Conservation (phyloP, 2,113 vertebrate species). For the Silurus asotus region DNA sequence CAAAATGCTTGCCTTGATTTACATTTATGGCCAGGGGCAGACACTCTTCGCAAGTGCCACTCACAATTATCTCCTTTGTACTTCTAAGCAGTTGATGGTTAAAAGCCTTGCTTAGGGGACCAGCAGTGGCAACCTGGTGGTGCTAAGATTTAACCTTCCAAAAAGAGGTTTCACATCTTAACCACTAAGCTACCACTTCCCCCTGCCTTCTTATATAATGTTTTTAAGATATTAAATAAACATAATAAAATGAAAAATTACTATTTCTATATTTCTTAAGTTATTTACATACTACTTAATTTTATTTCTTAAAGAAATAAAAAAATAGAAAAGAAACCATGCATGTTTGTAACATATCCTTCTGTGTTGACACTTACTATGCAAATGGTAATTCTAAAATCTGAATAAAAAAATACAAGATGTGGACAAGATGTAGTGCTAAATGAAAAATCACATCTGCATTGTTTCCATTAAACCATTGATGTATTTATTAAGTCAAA, state of each 20-base stretch:
- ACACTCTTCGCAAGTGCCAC: no score
- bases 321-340: neutral
- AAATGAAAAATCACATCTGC: neutral
- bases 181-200: no score
- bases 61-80: no score
- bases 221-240: no score
- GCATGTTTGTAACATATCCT: neutral
- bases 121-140: no score
- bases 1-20: neutral
- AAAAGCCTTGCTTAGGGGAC: no score
- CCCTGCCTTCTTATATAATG: no score
- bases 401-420: neutral
- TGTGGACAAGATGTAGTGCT: neutral
- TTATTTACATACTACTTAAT: neutral
- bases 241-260: neutral
- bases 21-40: no score
- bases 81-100: no score
- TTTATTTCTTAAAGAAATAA: neutral
- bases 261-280: neutral
- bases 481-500: neutral
- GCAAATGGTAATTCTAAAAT: neutral
- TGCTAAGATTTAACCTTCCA: no score
- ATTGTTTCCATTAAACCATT: neutral
- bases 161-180: no score
- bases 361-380: neutral